Evolutionary conservation across 2,113 vertebrate genomes (phyloP).

Genomic region (Petroica traversi): DNA sequence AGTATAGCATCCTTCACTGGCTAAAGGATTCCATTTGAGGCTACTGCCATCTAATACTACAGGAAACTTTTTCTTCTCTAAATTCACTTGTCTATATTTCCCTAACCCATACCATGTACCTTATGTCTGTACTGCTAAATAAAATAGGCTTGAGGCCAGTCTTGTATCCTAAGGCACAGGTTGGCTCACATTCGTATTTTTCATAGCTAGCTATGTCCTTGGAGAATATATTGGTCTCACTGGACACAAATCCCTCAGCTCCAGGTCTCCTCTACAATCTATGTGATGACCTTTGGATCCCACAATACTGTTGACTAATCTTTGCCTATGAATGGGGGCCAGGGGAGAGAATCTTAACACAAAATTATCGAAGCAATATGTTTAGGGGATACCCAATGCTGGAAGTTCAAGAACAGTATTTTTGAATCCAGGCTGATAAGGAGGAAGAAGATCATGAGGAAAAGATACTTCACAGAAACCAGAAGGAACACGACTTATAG

Average conservation of each 20-base stretch:
- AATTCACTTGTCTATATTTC: neutral
- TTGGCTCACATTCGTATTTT: neutral
- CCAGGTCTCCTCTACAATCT: neutral
- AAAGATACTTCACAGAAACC: neutral
- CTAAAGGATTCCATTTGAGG: neutral
- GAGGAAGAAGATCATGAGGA: neutral
- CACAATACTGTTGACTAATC: neutral
- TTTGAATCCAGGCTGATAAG: neutral
- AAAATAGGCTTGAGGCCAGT: neutral
- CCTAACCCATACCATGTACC: neutral
- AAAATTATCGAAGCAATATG: neutral
- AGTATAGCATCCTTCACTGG: neutral
- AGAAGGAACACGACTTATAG: neutral
- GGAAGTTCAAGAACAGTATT: neutral
- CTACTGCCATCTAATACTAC: neutral
- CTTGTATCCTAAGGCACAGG: neutral
- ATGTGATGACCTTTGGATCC: neutral
- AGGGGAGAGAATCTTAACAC: fast-evolving
- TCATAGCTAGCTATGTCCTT: neutral
- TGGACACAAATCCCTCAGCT: neutral
- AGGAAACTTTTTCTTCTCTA: neutral
- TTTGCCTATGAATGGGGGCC: neutral
- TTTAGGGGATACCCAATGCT: neutral
- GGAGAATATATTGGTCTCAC: neutral
- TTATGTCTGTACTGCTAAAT: neutral